phyloP scores from a whole-genome alignment of 2,113 vertebrate genomes.

The Cyanistes caeruleus region DNA sequence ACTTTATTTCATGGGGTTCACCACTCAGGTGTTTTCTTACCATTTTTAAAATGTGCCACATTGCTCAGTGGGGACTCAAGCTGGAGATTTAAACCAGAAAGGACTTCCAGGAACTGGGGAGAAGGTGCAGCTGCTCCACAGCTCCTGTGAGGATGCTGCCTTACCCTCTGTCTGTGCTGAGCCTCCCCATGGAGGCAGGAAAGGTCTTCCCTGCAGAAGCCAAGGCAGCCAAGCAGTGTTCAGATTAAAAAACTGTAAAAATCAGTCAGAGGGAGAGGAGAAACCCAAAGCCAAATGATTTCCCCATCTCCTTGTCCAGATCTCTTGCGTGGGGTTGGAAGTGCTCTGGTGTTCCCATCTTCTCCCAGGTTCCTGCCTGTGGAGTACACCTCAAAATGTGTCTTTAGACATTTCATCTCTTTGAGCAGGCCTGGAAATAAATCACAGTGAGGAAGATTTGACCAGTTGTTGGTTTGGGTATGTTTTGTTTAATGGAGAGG shows the following conservation, averaged over 20 bases:
- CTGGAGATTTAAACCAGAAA: neutral
- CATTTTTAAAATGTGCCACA: fast-evolving
- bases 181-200: neutral
- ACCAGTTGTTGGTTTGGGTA: neutral
- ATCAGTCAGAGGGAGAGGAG: neutral
- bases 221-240: neutral
- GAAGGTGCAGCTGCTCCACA: neutral
- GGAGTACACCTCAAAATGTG: neutral
- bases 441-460: neutral
- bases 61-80: neutral
- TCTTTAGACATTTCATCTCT: neutral
- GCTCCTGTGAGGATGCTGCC: neutral
- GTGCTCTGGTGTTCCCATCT: neutral
- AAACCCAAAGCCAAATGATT: fast-evolving
- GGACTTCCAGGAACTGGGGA: neutral
- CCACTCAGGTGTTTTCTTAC: neutral
- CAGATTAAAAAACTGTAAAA: neutral
- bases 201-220: neutral
- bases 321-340: neutral
- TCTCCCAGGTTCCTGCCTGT: neutral
- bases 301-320: neutral
- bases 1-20: neutral
- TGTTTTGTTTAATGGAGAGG: neutral
- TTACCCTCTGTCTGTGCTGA: neutral
- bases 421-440: neutral